phyloP scores from a whole-genome alignment of 2,888 invertebrate genomes.

The Luperina testacea region DNA sequence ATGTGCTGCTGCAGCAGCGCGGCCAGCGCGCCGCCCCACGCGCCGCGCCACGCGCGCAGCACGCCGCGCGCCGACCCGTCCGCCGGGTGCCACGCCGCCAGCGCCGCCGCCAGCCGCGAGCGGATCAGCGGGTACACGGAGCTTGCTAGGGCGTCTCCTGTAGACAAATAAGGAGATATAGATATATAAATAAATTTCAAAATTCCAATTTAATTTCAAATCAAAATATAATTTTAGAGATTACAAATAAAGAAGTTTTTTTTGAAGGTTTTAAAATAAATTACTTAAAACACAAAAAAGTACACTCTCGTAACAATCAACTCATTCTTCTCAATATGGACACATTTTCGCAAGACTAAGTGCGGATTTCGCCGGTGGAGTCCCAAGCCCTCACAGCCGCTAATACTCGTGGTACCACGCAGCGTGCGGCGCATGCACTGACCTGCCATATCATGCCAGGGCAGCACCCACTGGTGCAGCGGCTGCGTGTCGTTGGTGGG shows the following conservation, averaged over 20 bases:
- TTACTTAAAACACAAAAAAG: no score
- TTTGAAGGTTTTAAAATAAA: background rate
- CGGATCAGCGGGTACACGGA: slow-evolving; percentile 96
- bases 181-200: background rate
- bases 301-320: no score
- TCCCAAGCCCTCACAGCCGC: slow-evolving; percentile 97
- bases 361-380: slow-evolving; percentile 47
- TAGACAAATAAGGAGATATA: background rate
- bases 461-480: slow-evolving; percentile 99
- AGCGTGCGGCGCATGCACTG: background rate
- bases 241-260: background rate
- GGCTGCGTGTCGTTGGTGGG: slow-evolving; percentile 98
- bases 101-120: slow-evolving; percentile 96
- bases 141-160: slow-evolving; percentile 87
- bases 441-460: slow-evolving; percentile 97
- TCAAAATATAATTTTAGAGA: background rate
- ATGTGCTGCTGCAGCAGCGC: slow-evolving; percentile 96
- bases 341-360: no score
- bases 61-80: slow-evolving; percentile 98
- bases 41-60: slow-evolving; percentile 96
- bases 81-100: slow-evolving; percentile 98
- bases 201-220: background rate
- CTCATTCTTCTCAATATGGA: no score
- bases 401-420: slow-evolving; percentile 79
- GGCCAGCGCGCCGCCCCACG: slow-evolving; percentile 88